Evolutionary conservation across 2,113 vertebrate genomes (phyloP).

Genomic region (Amphiprion percula): DNA sequence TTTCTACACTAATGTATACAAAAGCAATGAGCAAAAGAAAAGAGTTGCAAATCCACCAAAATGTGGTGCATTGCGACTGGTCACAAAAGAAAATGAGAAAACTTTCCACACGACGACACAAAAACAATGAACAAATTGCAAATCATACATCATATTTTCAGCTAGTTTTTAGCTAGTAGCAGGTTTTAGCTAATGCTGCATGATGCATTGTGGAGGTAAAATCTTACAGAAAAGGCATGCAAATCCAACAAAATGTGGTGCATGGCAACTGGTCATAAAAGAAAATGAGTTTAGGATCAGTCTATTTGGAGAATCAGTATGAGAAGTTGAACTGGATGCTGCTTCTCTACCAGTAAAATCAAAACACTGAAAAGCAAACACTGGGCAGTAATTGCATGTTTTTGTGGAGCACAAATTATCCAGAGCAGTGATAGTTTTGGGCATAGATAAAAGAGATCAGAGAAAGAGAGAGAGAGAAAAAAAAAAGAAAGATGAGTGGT

Average conservation of each 20-base stretch:
- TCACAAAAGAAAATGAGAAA: no score
- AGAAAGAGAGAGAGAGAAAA: conserved; percentile 29
- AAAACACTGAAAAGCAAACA: not conserved
- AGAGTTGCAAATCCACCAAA: no score
- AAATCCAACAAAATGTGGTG: conserved; percentile 16
- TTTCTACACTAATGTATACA: no score
- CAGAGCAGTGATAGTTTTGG: conserved; percentile 32
- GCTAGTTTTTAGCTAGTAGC: no score
- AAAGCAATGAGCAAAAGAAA: no score
- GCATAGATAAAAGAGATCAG: conserved; percentile 41
- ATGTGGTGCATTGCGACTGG: no score
- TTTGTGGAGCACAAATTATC: conserved; percentile 28
- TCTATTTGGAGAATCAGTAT: conserved; percentile 1
- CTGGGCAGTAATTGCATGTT: conserved; percentile 14
- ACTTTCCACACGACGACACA: not conserved
- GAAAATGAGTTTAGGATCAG: conserved; percentile 26
- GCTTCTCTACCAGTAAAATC: conserved; percentile 15
- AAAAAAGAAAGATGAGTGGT: conserved; percentile 48
- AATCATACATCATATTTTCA: no score
- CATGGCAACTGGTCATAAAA: not conserved
- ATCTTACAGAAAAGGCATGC: conserved; percentile 6
- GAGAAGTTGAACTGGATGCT: not conserved
- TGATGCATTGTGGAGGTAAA: not conserved
- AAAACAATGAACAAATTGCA: not conserved
- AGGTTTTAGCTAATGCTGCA: conserved; percentile 44